These are phyloP conservation scores for Oryzias sinensis DNA, from an alignment of 2,797 vertebrate species.

Conservation along the genomic window DNA sequence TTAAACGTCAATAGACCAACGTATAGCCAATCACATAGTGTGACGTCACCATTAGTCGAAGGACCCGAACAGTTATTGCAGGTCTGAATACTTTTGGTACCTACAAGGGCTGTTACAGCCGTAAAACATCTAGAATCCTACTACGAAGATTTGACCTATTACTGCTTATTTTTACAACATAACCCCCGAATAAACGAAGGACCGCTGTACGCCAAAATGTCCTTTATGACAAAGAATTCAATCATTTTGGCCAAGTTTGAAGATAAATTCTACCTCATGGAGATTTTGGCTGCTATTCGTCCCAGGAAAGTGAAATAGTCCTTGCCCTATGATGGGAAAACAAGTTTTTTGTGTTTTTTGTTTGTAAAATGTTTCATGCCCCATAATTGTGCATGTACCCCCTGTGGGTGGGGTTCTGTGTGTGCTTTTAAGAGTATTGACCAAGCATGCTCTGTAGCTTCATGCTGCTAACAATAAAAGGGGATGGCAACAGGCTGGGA, in stretches of 20 bases:
- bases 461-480: slow-evolving; percentile 67
- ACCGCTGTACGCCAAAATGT: no score
- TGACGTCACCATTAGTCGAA: no score
- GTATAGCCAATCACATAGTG: no score
- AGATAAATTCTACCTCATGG: slow-evolving; percentile 32
- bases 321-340: slow-evolving; percentile 2
- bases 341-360: slow-evolving; percentile 4
- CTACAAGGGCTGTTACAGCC: no score
- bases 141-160: no score
- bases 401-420: slow-evolving; percentile 9
- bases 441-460: slow-evolving; percentile 62
- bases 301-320: slow-evolving; percentile 33
- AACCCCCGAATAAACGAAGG: no score
- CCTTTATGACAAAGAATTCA: no score
- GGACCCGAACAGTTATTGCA: no score
- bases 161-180: no score
- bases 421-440: slow-evolving; percentile 61
- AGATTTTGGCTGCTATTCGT: slow-evolving; percentile 29
- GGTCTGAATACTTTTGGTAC: no score
- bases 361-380: slow-evolving; percentile 4
- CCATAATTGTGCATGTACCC: slow-evolving; percentile 25
- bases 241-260: slow-evolving; percentile 3
- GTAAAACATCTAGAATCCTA: no score
- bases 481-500: slow-evolving; percentile 67
- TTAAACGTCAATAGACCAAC: no score